Evolutionary conservation across 2,888 invertebrate species (phyloP), one percentile per base, ranked within the genome.

Genomic region (Selenia dentaria): DNA sequence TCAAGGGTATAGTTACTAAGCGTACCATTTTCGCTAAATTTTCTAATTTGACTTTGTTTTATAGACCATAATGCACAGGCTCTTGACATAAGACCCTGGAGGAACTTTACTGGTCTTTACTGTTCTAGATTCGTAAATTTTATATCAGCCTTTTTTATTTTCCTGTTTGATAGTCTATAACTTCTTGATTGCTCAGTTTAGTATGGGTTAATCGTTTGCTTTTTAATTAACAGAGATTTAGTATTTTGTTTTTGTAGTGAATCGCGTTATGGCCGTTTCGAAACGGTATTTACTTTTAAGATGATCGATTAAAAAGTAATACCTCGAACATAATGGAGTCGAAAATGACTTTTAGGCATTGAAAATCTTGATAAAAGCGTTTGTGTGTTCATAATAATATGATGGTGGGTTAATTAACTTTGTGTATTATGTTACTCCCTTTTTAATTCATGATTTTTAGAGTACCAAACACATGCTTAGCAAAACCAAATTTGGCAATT

Each of bases 11-110:
- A 59, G 42, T 51, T 54, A 66, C 67, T 67, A 69, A 68, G 64
- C 65, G 67, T 57, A 65, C 73, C 73, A 78, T 81, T 79, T 74
- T 67, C 64, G 54, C 64, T 44, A 68, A 78, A 80, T 74, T 73
- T 72, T 67, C 73, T 79, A 78, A 78, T 79, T 80, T 66, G 64
- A 66, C 67, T 71, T 74, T 74, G 70, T 75, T 81, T 79, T 78
- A 79, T 79, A 63, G 70, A 58, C 62, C 57, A 64, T 71, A 74
- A 74, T 67, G 63, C 63, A 70, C 67, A 69, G 64, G 62, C 62
- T 69, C 64, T 51, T 44, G 59, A 55, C 63, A 59, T 43, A 35
- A 48, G 60, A 60, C 55, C 43, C 45, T 35, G 29, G 31, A 48
- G 52, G 44, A 34, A 45, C 35, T 35, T 46, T 39, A 39, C 38